Base-by-base conservation (phyloP, 2,888 invertebrate species). In the Ptychoptera contaminata region DNA sequence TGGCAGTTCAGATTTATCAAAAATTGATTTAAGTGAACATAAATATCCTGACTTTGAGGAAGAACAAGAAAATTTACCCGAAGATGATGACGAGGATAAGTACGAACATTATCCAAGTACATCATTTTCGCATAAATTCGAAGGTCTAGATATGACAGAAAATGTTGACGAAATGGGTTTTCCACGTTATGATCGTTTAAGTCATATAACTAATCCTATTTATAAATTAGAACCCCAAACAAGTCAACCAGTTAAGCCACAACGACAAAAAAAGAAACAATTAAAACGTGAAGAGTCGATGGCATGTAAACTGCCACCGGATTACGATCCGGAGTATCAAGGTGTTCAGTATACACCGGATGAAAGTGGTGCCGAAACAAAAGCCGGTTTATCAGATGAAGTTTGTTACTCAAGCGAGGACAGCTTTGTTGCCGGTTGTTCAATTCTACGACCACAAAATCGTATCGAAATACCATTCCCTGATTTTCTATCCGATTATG, bases 161-260 rank as follows among this genome's bases (percentile, higher is more conserved):
- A 75, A 75, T 55, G 76, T 76, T 44, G 76, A 76, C 53, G 76
- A 76, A 63, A 76, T 75, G 74, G 76, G 76, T 14, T 76, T 76
- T 50, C 76, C 76, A 14, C 64, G 73, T 32, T 76, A 75, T 49
- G 75, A 76, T 56, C 69, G 76, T 38, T 54, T 76, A 35, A 70
- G 76, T 36, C 72, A 76, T 47, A 62, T 65, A 11, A 63, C 64
- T 15, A 61, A 62, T 51, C 63, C 64, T 4, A 60, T 63, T 53
- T 63, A 62, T 47, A 51, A 51, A 43, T 29, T 48, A n/a, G 46
- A 44, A 8, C 35, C 38, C 2, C 64, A 67, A 23, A 37, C 47
- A 7, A 16, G 46, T 32, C 67, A 71, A 32, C 74, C 73, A 38
- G 55, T 64, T 2, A 67, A 67, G 47, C 64, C 65, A 11, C 59